Evolutionary conservation across 2,888 invertebrate species (phyloP), one percentile per base, ranked within the genome.

Genomic region (Ophion ventricosus): DNA sequence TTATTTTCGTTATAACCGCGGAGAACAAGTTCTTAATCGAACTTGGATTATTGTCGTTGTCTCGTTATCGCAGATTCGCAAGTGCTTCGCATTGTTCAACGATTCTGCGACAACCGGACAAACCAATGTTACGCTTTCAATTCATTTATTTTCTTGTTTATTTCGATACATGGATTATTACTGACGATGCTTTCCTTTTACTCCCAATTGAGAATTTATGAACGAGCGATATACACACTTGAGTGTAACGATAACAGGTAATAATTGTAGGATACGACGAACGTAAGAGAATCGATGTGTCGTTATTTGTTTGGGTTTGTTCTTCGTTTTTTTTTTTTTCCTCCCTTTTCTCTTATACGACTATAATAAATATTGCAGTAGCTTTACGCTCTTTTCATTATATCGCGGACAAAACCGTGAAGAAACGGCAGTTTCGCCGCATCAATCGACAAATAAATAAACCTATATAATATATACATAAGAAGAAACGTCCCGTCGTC

Each of bases 401-500:
- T 49, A 80, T 67, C 79, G 80, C 84, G 82, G 78, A 82, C 1
- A 76, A 66, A 84, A 73, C 74, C 78, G 82, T 72, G 76, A 87
- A 84, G 73, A 87, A 63, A 84, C 67, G 76, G 80, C 85, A 80
- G 73, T 43, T 85, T 83, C 75, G 86, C 88, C 87, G 88, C 87
- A 77, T 70, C 78, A 87, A 79, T 85, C 87, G 87, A 86, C 87
- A 89, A 90, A 90, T 91, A 89, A 90, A 90, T 91, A 89, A 87
- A 89, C 87, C 84, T 88, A 79, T 49, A 17, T 87, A 83, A 82
- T 82, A 74, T 78, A 83, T 87, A 83, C 76, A 79, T 63, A 73
- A 43, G 69, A 73, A 80, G 81, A 83, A 85, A 79, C 57, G 80
- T 80, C 26, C 77, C 67, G 49, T 67, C 25, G 25, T 80, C 78